Percentiles rank a stretch among this genome's conserved stretches.
Evolutionary conservation across 2,797 vertebrate species (phyloP).

Genomic region (Craterocephalus amniculus): DNA sequence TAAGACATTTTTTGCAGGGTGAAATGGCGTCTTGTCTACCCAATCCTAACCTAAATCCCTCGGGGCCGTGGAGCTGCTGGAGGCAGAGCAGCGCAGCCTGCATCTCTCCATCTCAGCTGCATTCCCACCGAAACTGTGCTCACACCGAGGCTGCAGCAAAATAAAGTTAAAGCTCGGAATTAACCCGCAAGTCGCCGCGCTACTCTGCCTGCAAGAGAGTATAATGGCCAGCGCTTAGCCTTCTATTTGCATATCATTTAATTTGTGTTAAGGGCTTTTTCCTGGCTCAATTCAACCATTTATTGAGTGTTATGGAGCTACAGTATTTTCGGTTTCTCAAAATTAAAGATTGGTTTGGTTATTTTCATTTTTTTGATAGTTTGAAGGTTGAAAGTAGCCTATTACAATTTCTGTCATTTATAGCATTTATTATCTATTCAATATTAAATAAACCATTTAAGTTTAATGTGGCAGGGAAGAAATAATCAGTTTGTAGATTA

Average conservation of each 20-base stretch:
- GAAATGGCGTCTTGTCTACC: constrained; percentile 93
- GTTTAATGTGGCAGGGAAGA: not conserved
- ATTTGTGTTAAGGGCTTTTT: constrained; percentile 22
- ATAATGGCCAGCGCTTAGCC: constrained; percentile 5
- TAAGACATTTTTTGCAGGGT: constrained; percentile 92
- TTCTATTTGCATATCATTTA: constrained; percentile 53
- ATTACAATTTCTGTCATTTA: not conserved
- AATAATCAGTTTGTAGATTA: too few species aligned
- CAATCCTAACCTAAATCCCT: constrained; percentile 92
- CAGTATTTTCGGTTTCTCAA: not conserved
- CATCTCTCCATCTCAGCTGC: constrained; percentile 84
- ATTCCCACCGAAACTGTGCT: constrained; percentile 77
- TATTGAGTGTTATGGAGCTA: not conserved
- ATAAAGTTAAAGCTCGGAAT: constrained; percentile 78
- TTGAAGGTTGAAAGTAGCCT: not conserved
- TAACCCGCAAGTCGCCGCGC: constrained; percentile 55
- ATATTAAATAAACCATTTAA: not conserved
- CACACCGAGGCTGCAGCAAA: constrained; percentile 85
- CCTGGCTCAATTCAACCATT: not conserved
- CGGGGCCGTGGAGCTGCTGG: constrained; percentile 86
- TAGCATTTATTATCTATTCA: not conserved
- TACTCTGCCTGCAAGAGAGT: constrained; percentile 10
- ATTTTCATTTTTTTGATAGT: not conserved
- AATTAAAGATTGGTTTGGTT: not conserved
- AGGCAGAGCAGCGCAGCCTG: constrained; percentile 83